phyloP scores from a whole-genome alignment of 2,888 invertebrate genomes.

The Oithona nana region DNA sequence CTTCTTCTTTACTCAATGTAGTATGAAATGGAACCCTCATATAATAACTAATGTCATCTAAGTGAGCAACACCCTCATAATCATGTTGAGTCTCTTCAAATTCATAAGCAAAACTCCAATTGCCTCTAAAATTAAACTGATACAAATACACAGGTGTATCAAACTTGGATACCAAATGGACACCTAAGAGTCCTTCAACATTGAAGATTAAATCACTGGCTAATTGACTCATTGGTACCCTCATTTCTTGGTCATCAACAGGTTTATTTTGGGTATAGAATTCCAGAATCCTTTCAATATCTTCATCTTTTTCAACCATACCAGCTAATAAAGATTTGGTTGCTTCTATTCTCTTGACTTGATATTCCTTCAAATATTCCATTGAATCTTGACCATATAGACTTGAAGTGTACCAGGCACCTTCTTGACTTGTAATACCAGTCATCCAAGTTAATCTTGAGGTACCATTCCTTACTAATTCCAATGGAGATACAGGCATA shows the following conservation, averaged over 20 bases:
- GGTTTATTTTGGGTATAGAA: not conserved
- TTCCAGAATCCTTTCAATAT: not conserved
- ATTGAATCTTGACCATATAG: not conserved
- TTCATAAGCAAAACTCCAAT: not conserved
- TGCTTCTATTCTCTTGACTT: not conserved
- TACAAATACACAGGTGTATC: not conserved
- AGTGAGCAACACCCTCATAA: not conserved
- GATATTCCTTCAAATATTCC: not conserved
- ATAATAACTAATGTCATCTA: not conserved
- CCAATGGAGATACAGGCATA: slow-evolving; percentile 2
- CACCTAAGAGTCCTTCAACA: not conserved
- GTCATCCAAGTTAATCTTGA: not conserved
- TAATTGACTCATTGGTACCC: not conserved
- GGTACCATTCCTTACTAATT: not conserved
- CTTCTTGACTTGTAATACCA: slow-evolving; percentile 5
- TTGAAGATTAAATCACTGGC: not conserved
- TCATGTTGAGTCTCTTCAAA: not conserved
- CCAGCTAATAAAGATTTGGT: not conserved
- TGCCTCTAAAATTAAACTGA: not conserved
- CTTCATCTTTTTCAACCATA: not conserved
- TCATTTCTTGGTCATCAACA: not conserved
- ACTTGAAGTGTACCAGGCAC: not conserved
- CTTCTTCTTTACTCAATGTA: not conserved
- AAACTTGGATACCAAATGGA: not conserved
- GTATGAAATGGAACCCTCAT: not conserved